Percentiles rank a stretch among this genome's conserved stretches.
phyloP scores from a whole-genome alignment of 2,888 invertebrate species.

The Rambutsinella grinnellia region DNA sequence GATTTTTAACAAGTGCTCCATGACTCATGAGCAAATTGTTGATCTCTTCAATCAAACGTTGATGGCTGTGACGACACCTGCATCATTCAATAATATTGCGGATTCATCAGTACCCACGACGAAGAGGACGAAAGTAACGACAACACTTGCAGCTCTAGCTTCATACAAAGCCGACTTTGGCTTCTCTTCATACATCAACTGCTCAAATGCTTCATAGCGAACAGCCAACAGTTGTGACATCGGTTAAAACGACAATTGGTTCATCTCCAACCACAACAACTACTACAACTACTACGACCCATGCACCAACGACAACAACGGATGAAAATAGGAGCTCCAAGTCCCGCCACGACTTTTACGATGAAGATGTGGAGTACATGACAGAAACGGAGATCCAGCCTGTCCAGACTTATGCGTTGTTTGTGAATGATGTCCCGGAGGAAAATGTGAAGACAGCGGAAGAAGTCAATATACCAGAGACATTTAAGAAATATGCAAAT shows the following conservation, averaged over 20 bases:
- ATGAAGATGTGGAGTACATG: slow-evolving; percentile 51
- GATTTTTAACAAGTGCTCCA: slow-evolving; percentile 48
- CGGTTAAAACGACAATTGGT: neutral
- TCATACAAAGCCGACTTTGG: too few species aligned
- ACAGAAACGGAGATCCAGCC: slow-evolving; percentile 53
- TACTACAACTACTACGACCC: neutral
- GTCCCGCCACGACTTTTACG: slow-evolving; percentile 40
- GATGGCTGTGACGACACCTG: slow-evolving; percentile 23
- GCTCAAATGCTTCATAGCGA: neutral
- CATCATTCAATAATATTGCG: neutral
- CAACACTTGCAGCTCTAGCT: slow-evolving; percentile 17
- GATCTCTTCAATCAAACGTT: slow-evolving; percentile 48
- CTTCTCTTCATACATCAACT: neutral
- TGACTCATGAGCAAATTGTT: slow-evolving; percentile 49
- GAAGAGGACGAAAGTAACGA: slow-evolving; percentile 18
- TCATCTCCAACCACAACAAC: neutral
- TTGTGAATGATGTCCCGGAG: slow-evolving; percentile 40
- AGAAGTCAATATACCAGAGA: slow-evolving; percentile 35
- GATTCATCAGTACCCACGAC: slow-evolving; percentile 9
- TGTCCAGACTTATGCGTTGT: slow-evolving; percentile 46
- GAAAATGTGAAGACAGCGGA: slow-evolving; percentile 26
- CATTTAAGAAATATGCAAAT: slow-evolving; percentile 51
- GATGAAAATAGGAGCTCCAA: slow-evolving; percentile 41
- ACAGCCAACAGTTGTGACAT: neutral
- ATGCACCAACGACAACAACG: neutral